Conservation (phyloP, 1,140 invertebrate species). For the Cydia amplana region DNA sequence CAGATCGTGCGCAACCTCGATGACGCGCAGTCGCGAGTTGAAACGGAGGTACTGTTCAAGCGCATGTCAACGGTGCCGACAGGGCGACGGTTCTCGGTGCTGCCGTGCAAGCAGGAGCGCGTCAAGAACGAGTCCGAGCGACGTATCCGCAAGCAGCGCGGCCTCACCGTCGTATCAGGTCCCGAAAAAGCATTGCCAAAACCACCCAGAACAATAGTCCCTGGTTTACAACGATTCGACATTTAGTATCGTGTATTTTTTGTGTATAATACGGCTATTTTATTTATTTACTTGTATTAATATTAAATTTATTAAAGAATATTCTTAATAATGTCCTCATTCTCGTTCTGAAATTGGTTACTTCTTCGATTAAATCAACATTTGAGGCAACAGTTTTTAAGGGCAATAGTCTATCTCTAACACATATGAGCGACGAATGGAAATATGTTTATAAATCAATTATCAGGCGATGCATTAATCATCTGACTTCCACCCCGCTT, state of each 20-base stretch:
- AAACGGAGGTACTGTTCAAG: constrained; percentile 68
- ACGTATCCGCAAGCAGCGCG: constrained; percentile 51
- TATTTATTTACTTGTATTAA: background rate
- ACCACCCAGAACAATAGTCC: constrained; percentile 57
- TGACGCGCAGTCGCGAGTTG: constrained; percentile 46
- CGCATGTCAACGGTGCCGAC: constrained; percentile 66
- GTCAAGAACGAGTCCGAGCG: constrained; percentile 50
- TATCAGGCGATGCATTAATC: too few species aligned
- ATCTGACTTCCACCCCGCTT: too few species aligned
- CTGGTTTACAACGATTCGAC: constrained; percentile 69
- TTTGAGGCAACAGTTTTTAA: too few species aligned
- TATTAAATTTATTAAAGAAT: background rate
- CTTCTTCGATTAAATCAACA: too few species aligned
- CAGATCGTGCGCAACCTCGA: constrained; percentile 66
- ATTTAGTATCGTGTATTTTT: constrained; percentile 43
- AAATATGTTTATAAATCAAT: too few species aligned
- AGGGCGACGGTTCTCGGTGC: constrained; percentile 65
- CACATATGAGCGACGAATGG: too few species aligned
- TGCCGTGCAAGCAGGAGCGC: constrained; percentile 57
- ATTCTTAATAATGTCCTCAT: too few species aligned
- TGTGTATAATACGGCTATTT: background rate
- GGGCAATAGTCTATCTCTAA: too few species aligned
- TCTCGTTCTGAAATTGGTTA: too few species aligned
- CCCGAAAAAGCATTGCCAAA: constrained; percentile 53
- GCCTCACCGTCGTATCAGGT: constrained; percentile 66